Evolutionary conservation across 1,140 invertebrate genomes (phyloP), one percentile per base, ranked within the genome.

Genomic region (Chlorops oryzae): DNA sequence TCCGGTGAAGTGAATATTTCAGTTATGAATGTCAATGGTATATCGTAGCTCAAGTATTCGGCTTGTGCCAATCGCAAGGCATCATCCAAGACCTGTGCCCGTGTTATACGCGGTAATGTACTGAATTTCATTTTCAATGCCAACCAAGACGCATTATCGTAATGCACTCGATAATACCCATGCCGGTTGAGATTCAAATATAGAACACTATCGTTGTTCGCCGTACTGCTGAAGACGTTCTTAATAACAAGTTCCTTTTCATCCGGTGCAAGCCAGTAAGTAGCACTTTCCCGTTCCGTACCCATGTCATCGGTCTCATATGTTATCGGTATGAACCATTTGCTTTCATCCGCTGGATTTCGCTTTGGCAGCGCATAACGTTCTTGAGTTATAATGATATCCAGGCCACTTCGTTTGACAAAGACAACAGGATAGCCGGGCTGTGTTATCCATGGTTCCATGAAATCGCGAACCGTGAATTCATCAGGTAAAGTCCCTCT

Each of bases 391-490:
- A 70, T 40, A 22, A 63, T 51, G 21, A 70, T 46, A 48, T 64
- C 55, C 2, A 50, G 46, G 3, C 56, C 59, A 24, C 48, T 51
- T 5, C 67, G 58, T 40, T 57, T 70, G 2, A 86, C 80, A 4
- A 75, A 79, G 1, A 93, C 74, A 1, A 92, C 81, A 0, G 90
- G 90, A 72, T 84, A 93, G 3, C 90, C 89, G n/a, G 85, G 74
- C 62, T 92, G 86, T 1, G 78, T 70, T 0, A 85, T 88, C 90
- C 90, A 94, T 0, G 83, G 81, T 58, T 89, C 81, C 86, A 93
- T 87, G 25, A 92, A 82, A 3, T 74, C 62, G 45, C 81, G 80
- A 1, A 92, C 74, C 15, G 75, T 76, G 6, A 81, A 54, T 25
- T 76, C 65, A 3, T 62, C 50, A 0, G 77, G 70, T 3, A 80